Percentiles rank a stretch among this genome's conserved stretches.
Conservation (phyloP, 2,888 invertebrate genomes). For the Cosmia trapezina region DNA sequence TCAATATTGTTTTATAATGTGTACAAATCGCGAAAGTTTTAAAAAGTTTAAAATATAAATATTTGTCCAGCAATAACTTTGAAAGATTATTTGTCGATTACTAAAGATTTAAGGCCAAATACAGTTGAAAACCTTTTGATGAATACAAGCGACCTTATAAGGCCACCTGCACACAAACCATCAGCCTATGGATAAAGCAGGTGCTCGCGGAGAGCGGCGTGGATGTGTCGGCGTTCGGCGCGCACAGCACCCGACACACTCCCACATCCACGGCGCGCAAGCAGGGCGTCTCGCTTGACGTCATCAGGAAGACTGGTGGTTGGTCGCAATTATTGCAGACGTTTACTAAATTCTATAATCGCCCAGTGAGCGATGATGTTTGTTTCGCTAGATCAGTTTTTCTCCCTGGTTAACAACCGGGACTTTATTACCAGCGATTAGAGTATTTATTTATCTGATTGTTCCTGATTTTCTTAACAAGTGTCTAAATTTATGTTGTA, state of each 20-base stretch:
- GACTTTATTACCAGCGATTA: background rate
- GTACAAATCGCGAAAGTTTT: no score
- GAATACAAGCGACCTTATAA: background rate
- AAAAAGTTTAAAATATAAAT: no score
- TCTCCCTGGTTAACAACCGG: background rate
- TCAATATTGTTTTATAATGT: no score
- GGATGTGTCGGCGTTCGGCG: background rate
- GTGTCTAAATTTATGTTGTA: no score
- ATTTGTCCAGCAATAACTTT: no score
- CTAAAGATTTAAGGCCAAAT: background rate
- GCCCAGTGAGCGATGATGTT: background rate
- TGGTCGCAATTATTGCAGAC: conserved; percentile 1
- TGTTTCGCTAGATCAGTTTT: conserved; percentile 1
- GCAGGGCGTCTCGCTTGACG: conserved; percentile 1
- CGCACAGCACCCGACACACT: conserved; percentile 9
- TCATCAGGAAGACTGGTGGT: conserved; percentile 3
- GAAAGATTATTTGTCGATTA: background rate
- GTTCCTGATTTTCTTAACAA: background rate
- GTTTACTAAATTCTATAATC: background rate
- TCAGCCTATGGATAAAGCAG: background rate
- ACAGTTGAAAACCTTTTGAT: background rate
- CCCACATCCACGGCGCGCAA: background rate
- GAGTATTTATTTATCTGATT: background rate
- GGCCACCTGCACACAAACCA: background rate
- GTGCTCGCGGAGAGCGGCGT: background rate